Evolutionary conservation across 2,888 invertebrate species (phyloP).

Genomic region (Acronicta aceris): DNA sequence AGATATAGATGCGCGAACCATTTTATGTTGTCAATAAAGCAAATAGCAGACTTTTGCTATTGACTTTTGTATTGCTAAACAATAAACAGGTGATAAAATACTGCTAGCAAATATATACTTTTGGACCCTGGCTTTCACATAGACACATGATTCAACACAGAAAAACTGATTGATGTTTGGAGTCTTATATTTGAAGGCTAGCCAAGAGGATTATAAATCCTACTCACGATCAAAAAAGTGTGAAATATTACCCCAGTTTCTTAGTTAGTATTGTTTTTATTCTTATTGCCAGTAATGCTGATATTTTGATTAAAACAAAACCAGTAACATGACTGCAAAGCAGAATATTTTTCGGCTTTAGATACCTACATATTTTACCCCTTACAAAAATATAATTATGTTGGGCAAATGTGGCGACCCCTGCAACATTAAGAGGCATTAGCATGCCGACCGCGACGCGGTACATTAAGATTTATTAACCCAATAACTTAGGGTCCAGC

Average conservation of each 20-base stretch:
- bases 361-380: constrained; percentile 34
- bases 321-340: background rate
- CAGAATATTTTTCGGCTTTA: constrained; percentile 3
- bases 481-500: constrained; percentile 63
- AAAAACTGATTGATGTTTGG: too few species aligned
- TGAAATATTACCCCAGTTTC: too few species aligned
- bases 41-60: background rate
- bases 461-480: constrained; percentile 72
- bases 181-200: too few species aligned
- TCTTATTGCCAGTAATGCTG: too few species aligned
- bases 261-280: too few species aligned
- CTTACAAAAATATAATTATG: constrained; percentile 55
- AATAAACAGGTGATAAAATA: too few species aligned
- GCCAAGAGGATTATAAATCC: too few species aligned
- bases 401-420: constrained; percentile 52
- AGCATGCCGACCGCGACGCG: constrained; percentile 58
- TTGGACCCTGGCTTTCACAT: too few species aligned
- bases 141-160: too few species aligned
- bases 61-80: too few species aligned
- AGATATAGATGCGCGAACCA: constrained; percentile 7
- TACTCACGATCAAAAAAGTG: too few species aligned
- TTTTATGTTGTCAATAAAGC: constrained; percentile 11
- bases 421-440: constrained; percentile 66
- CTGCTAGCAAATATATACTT: too few species aligned
- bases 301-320: background rate